phyloP scores from a whole-genome alignment of 2,888 invertebrate genomes.

The Sepiola atlantica region DNA sequence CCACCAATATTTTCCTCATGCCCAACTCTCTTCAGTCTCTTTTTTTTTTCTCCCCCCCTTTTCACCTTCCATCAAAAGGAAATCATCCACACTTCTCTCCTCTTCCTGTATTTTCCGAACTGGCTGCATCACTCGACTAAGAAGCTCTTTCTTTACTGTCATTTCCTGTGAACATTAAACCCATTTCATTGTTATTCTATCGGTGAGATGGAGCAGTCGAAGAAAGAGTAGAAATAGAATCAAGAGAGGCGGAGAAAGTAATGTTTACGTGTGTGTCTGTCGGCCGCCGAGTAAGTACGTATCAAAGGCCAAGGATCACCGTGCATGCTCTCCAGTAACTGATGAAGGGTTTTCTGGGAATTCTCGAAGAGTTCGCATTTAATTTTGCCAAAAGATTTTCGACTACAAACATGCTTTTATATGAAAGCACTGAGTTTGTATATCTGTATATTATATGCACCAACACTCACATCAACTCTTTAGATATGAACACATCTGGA shows the following conservation, averaged over 20 bases:
- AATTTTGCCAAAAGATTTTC: too few relatives aligned
- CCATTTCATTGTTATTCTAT: neutral
- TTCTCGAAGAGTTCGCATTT: too few relatives aligned
- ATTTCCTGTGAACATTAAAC: slow-evolving; percentile 12
- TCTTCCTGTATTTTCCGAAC: slow-evolving; percentile 16
- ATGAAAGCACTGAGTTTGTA: too few relatives aligned
- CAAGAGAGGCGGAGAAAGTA: neutral
- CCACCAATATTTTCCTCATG: neutral
- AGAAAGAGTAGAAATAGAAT: neutral
- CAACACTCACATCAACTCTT: too few relatives aligned
- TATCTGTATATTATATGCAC: too few relatives aligned
- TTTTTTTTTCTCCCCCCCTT: neutral
- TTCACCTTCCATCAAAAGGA: slow-evolving; percentile 9
- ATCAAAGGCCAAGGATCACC: neutral
- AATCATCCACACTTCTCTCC: slow-evolving; percentile 32
- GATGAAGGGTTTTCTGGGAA: too few relatives aligned
- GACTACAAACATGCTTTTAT: too few relatives aligned
- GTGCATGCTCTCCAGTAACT: too few relatives aligned
- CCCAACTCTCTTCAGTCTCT: neutral
- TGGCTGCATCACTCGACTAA: neutral
- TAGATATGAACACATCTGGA: too few relatives aligned
- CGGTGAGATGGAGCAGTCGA: neutral
- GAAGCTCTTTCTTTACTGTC: neutral
- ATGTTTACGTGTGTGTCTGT: neutral
- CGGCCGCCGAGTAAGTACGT: neutral